These are phyloP conservation scores for Chironex yamaguchii DNA, from an alignment of 30 jellyfish, hydroid and myxozoan genomes.

Conservation along the genomic window DNA sequence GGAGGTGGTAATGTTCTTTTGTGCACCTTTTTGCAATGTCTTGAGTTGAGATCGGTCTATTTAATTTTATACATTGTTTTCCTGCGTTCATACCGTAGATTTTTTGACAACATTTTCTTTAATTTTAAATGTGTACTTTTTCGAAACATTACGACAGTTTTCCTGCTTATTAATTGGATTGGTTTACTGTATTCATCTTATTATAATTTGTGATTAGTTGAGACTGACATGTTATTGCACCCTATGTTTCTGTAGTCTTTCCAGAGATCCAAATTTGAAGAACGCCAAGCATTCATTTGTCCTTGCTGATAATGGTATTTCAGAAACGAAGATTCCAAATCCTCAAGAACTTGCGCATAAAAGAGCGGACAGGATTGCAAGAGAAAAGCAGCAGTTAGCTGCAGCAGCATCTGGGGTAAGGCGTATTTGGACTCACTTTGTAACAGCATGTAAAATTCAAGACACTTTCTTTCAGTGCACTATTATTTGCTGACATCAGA, in stretches of 20 bases:
- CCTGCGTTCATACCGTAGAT: no score
- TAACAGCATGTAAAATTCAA: no score
- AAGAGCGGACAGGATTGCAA: conserved; percentile 93
- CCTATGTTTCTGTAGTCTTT: conserved; percentile 1
- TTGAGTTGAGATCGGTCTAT: no score
- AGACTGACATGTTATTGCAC: not conserved
- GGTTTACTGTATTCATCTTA: not conserved
- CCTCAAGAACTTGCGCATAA: conserved; percentile 87
- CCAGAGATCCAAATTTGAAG: conserved; percentile 56
- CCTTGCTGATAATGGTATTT: conserved; percentile 42
- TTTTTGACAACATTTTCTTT: no score
- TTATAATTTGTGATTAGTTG: not conserved
- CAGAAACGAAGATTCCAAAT: conserved; percentile 52
- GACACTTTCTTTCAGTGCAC: no score
- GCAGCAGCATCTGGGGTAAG: conserved; percentile 78
- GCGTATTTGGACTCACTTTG: not conserved
- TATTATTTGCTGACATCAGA: no score
- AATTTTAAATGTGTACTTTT: no score
- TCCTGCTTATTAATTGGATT: no score
- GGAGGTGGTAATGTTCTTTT: no score
- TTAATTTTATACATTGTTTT: no score
- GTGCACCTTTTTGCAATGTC: no score
- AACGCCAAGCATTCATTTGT: conserved; percentile 51
- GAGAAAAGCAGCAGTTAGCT: conserved; percentile 70
- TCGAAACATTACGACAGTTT: no score